Conservation (phyloP, 2,797 vertebrate genomes). For the Melanogrammus aeglefinus region DNA sequence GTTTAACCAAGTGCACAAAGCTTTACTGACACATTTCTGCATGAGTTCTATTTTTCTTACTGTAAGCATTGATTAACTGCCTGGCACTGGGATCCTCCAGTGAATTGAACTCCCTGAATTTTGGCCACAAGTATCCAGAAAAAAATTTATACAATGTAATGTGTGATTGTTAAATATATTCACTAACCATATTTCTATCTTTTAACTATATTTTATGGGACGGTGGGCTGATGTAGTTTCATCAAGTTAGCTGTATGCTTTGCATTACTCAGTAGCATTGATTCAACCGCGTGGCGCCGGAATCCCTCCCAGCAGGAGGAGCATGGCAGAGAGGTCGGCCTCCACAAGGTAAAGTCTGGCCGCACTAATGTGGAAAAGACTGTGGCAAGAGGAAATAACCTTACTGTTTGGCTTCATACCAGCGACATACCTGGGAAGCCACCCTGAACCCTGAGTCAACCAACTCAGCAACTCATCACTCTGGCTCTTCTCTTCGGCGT, state of each 20-base stretch:
- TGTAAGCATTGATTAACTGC: conserved; percentile 52
- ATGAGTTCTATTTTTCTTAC: background rate
- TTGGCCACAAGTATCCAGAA: no score
- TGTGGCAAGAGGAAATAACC: background rate
- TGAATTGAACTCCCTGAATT: no score
- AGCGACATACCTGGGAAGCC: background rate
- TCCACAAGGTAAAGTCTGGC: background rate
- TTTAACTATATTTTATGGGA: no score
- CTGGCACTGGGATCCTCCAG: conserved; percentile 7
- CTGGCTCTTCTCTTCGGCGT: background rate
- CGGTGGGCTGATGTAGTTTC: no score
- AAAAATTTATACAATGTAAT: background rate
- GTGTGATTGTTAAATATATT: no score
- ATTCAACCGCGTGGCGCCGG: no score
- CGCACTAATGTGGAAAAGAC: background rate
- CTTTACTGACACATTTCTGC: conserved; percentile 50
- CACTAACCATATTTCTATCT: no score
- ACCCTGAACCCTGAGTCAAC: background rate
- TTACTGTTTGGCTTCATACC: background rate
- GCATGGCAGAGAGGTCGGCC: no score
- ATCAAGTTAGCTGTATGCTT: no score
- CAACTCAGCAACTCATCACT: no score
- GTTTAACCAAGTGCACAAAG: conserved; percentile 56
- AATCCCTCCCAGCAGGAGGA: no score
- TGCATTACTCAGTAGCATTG: no score